phyloP scores from a whole-genome alignment of 2,797 vertebrate genomes.

The Rhodeus uyekii region DNA sequence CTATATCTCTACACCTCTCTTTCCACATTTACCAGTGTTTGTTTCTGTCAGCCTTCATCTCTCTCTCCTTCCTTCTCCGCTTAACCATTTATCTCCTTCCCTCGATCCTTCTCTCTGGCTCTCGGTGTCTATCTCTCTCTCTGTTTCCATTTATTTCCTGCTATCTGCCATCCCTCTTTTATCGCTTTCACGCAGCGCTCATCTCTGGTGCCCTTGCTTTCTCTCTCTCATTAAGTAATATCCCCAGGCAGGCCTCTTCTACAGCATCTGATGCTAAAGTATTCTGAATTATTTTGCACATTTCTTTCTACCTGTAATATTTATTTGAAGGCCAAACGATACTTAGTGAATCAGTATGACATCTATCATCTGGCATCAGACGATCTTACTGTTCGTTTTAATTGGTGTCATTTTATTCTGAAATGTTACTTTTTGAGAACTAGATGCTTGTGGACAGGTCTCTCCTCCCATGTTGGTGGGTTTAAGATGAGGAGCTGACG shows the following conservation, averaged over 20 bases:
- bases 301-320: constrained; percentile 50
- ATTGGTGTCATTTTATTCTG: constrained; percentile 38
- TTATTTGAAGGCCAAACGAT: constrained; percentile 40
- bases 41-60: constrained; percentile 42
- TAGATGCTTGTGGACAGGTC: constrained; percentile 21
- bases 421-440: constrained; percentile 13
- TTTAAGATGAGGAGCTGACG: constrained; percentile 25
- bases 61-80: constrained; percentile 32
- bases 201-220: constrained; percentile 31
- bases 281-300: constrained; percentile 51
- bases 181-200: constrained; percentile 34
- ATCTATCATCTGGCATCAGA: constrained; percentile 49
- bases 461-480: neutral
- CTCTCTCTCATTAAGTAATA: constrained; percentile 47
- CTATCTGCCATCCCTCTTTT: constrained; percentile 40
- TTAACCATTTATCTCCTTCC: constrained; percentile 38
- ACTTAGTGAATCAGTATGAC: constrained; percentile 33
- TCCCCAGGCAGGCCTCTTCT: constrained; percentile 45
- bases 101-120: constrained; percentile 30
- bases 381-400: constrained; percentile 33
- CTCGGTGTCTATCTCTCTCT: constrained; percentile 21
- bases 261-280: constrained; percentile 16
- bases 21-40: constrained; percentile 34
- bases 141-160: constrained; percentile 37
- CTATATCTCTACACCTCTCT: constrained; percentile 36